phyloP scores from a whole-genome alignment of 1,140 invertebrate species.

The Oreohelix idahoensis region DNA sequence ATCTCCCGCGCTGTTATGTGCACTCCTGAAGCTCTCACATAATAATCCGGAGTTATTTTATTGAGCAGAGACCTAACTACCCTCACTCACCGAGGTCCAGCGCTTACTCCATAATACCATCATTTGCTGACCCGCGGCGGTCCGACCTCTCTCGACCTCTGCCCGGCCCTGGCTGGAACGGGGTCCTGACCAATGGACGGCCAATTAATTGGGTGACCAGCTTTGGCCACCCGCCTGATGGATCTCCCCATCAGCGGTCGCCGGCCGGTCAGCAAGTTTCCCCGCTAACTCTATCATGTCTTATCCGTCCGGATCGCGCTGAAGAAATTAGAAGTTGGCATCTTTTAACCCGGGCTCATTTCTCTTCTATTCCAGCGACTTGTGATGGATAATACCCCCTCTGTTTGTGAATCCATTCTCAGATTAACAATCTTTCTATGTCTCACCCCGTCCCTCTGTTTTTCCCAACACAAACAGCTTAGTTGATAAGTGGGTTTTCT shows the following conservation, averaged over 20 bases:
- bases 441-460: neutral
- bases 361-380: slow-evolving; percentile 11
- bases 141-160: slow-evolving; percentile 15
- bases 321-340: slow-evolving; percentile 31
- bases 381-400: slow-evolving; percentile 14
- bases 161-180: neutral
- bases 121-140: slow-evolving; percentile 18
- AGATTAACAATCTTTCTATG: neutral
- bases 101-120: slow-evolving; percentile 31
- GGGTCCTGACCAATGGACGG: slow-evolving; percentile 31
- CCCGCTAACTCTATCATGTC: neutral
- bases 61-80: neutral
- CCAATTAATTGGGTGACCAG: slow-evolving; percentile 31
- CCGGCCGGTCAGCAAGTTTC: slow-evolving; percentile 20
- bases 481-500: too few species aligned
- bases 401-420: neutral
- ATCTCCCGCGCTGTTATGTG: too few species aligned
- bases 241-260: slow-evolving; percentile 15
- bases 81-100: neutral
- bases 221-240: slow-evolving; percentile 7
- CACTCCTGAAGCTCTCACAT: too few species aligned
- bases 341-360: slow-evolving; percentile 29
- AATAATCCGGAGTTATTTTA: neutral
- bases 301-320: neutral
- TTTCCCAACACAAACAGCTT: too few species aligned